Evolutionary conservation across 1,140 invertebrate species (phyloP), one percentile per base, ranked within the genome.

Genomic region (Listronotus bonariensis): DNA sequence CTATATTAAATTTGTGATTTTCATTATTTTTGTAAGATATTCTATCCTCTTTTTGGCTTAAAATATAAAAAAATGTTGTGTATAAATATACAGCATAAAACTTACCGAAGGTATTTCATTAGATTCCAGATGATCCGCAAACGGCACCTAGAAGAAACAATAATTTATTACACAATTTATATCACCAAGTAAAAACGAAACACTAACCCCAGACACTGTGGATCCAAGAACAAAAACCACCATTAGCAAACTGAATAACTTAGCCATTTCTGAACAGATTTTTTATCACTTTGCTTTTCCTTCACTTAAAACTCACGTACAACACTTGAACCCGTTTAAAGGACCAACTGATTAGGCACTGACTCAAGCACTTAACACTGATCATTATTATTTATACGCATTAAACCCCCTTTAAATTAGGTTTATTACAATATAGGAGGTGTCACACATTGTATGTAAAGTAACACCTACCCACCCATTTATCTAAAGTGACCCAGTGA

Each of bases 401-500:
- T 26, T 10, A 32, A 42, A 36, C 63, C 63, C 63, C 63, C 32
- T 52, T 64, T 57, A 15, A 18, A 32, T 14, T 43, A 18, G 38
- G 49, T 12, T 26, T 7, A 36, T 11, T 11, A 65, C 38, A 58
- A 65, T 65, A 57, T n/a, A 53, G 64, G 46, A 59, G 63, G 63
- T 54, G 55, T 65, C 54, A 59, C 49, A 38, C 54, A 66, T 66
- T 66, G 64, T 66, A 66, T 66, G 64, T 54, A 66, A 66, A 66
- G 43, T 66, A 10, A 53, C 53, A 59, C 64, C 56, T 56, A 49
- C 63, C 63, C 55, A 59, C 42, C 38, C 38, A 55, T 66, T 38
- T 17, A 51, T 57, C 45, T 26, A 55, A 65, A 54, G 38, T 66
- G 64, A 66, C 64, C 64, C 56, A 66, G 64, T 66, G 64, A 66